A percentile compares a stretch with the other conserved stretches of the same genome.
These are phyloP conservation scores for Drosophila pachea DNA, from an alignment of 1,140 invertebrate species.

Conservation along the genomic window DNA sequence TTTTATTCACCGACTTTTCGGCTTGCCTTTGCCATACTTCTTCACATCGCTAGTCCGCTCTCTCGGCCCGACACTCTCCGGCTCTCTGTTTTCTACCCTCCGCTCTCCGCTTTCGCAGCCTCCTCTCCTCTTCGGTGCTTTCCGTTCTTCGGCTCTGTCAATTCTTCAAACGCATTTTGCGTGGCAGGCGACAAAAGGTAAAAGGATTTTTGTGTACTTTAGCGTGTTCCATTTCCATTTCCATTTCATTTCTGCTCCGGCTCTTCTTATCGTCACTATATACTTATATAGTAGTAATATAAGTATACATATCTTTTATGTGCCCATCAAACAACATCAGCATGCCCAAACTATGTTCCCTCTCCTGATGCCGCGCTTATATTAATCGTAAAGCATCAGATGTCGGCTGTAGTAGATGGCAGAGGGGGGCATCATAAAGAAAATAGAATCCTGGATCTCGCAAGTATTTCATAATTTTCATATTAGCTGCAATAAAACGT, in stretches of 20 bases:
- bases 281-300: background rate
- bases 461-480: slow-evolving; percentile 66
- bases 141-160: slow-evolving; percentile 35
- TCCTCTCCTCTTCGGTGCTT: no score
- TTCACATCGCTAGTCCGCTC: slow-evolving; percentile 23
- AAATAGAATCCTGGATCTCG: slow-evolving; percentile 42
- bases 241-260: background rate
- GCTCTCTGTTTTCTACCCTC: slow-evolving; percentile 3
- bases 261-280: background rate
- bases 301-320: background rate
- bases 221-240: background rate
- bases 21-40: slow-evolving; percentile 16
- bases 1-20: slow-evolving; percentile 19
- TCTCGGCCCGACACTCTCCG: background rate
- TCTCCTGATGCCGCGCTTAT: background rate
- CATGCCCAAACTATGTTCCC: no score
- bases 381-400: background rate
- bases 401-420: background rate
- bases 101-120: no score
- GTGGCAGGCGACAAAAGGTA: slow-evolving; percentile 53
- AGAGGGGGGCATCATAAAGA: slow-evolving; percentile 34
- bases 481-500: slow-evolving; percentile 67
- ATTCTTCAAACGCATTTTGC: slow-evolving; percentile 65
- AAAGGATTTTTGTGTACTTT: slow-evolving; percentile 60
- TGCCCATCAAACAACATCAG: no score